Evolutionary conservation across 2,888 invertebrate genomes (phyloP), one percentile per base, ranked within the genome.

Genomic region (Apotomis betuletana): DNA sequence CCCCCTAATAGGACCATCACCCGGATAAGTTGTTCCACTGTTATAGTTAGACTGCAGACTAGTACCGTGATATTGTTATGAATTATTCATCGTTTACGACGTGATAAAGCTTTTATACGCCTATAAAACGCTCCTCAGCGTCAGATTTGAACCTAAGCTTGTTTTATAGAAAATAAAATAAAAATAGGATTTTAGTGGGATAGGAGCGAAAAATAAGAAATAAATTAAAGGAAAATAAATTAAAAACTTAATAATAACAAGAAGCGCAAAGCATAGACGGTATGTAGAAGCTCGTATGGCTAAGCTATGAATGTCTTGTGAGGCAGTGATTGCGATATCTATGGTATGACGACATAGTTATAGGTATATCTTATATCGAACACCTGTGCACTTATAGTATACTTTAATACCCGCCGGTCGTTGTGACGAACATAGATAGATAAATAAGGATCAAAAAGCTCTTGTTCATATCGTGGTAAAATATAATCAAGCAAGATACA

Each of bases 231-330:
- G 87, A 83, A 83, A 86, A 86, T 85, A 84, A 87, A 86, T 86
- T 76, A 84, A 86, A 41, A 85, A 84, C 83, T 87, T 83, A 86
- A 84, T 81, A 86, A 79, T 80, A 86, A 86, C 85, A 91, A 91
- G 77, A 92, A 93, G 92, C 92, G 87, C 84, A 87, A 92, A 92
- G 91, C 91, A 88, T 87, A 90, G 87, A 90, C 86, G 81, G 79
- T 86, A 83, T 84, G 86, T 88, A 86, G 82, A 90, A 90, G 91
- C 90, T 90, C 85, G 27, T 57, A 88, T 85, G 87, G 88, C 85
- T 88, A 91, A 92, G 92, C 93, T 90, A 92, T 91, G 93, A 92
- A 92, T 93, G 92, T 92, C 84, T 89, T 87, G 93, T 91, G 93
- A 93, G 92, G 92, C 93, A 93, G 92, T 93, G 92, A 92, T 90